A percentile compares a stretch with the other conserved stretches of the same genome.
Evolutionary conservation across 2,888 invertebrate species (phyloP).

Genomic region (Heteropelma amictum): DNA sequence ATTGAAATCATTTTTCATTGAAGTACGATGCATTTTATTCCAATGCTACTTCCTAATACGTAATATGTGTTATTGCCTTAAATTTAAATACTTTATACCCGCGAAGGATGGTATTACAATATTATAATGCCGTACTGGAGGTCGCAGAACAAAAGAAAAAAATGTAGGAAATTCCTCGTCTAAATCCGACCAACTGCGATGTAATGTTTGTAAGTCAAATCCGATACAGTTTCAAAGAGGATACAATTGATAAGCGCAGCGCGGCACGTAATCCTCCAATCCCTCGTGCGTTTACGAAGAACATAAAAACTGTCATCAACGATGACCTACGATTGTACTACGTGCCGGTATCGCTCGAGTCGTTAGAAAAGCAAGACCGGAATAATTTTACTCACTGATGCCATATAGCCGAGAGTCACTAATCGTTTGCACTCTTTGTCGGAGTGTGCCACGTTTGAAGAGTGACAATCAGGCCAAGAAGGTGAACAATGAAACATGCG

Average conservation of each 20-base stretch:
- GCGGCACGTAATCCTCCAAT: background rate
- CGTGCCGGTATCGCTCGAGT: background rate
- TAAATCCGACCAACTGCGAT: background rate
- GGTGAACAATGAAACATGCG: slow-evolving; percentile 10
- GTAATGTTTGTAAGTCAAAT: background rate
- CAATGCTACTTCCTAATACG: too few species aligned
- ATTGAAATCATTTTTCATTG: too few species aligned
- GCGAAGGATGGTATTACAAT: too few species aligned
- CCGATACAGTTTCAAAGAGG: background rate
- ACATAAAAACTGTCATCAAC: slow-evolving; percentile 20
- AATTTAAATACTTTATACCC: background rate
- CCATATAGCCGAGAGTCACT: slow-evolving; percentile 1
- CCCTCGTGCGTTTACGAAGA: slow-evolving; percentile 2
- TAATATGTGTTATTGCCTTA: too few species aligned
- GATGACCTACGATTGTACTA: slow-evolving; percentile 13
- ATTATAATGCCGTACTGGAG: background rate
- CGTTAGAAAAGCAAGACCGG: slow-evolving; percentile 4
- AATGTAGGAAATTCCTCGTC: background rate
- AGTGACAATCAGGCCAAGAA: slow-evolving; percentile 30
- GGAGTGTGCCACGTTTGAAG: slow-evolving; percentile 9
- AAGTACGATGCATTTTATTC: too few species aligned
- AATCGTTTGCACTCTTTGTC: slow-evolving; percentile 34
- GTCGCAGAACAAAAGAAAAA: background rate
- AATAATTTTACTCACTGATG: slow-evolving; percentile 18
- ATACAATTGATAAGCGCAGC: slow-evolving; percentile 10